Evolutionary conservation across 2,113 vertebrate genomes (phyloP).

Genomic region (Vimba vimba): DNA sequence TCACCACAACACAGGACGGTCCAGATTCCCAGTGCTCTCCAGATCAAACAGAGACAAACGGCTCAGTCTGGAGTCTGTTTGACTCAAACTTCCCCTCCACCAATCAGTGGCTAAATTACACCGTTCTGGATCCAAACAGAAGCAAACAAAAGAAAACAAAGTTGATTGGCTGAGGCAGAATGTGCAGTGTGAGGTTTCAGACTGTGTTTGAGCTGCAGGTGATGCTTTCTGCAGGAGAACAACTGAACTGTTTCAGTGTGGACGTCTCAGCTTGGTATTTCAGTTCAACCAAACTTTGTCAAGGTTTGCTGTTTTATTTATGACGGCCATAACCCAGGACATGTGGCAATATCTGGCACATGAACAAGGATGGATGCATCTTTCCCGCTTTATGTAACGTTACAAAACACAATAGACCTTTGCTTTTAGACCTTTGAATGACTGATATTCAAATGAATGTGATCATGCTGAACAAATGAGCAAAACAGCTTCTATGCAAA

Average conservation of each 20-base stretch:
- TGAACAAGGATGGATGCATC: not conserved
- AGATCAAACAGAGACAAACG: constrained; percentile 50
- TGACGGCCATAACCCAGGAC: not conserved
- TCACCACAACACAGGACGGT: constrained; percentile 56
- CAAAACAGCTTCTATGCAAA: constrained; percentile 4
- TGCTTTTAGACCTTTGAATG: not conserved
- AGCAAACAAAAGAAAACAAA: constrained; percentile 53
- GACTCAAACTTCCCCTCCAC: constrained; percentile 58
- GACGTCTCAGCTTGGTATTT: not conserved
- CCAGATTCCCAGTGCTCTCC: constrained; percentile 54
- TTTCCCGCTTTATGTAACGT: not conserved
- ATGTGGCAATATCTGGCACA: not conserved
- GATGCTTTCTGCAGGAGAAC: not conserved
- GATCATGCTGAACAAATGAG: not conserved
- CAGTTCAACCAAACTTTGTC: not conserved
- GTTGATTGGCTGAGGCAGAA: constrained; percentile 37
- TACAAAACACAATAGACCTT: not conserved
- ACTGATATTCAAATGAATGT: not conserved
- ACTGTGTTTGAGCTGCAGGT: constrained; percentile 15
- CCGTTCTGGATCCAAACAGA: constrained; percentile 37
- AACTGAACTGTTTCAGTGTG: not conserved
- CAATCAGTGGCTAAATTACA: constrained; percentile 58
- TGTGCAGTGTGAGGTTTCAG: constrained; percentile 28
- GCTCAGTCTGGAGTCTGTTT: constrained; percentile 58
- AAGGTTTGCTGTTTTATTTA: not conserved